Evolutionary conservation across 2,888 invertebrate species (phyloP).

Genomic region (Hetaerina titia): DNA sequence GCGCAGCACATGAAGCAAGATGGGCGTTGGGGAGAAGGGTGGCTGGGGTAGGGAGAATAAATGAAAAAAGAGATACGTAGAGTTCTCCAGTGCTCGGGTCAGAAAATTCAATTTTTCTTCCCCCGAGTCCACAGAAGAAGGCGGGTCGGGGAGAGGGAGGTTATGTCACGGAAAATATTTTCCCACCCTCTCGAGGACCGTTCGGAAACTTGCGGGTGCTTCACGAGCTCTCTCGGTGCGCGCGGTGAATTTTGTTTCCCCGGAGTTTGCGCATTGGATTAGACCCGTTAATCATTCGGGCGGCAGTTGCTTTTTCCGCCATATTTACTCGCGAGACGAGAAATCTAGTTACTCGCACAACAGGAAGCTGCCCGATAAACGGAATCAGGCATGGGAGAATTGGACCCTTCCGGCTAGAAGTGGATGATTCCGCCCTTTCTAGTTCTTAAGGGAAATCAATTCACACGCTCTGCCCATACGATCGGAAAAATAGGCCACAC

Average conservation of each 20-base stretch:
- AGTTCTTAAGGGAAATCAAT: constrained; percentile 23
- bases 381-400: background rate
- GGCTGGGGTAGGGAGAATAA: background rate
- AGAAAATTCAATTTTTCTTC: background rate
- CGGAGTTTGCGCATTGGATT: background rate
- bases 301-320: background rate
- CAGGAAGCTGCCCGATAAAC: background rate
- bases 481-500: background rate
- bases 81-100: background rate
- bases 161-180: constrained; percentile 7
- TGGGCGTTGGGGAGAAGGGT: background rate
- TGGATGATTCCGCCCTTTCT: background rate
- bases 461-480: background rate
- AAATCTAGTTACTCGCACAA: background rate
- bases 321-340: constrained; percentile 18
- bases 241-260: background rate
- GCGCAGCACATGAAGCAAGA: background rate
- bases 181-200: background rate
- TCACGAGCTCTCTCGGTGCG: background rate
- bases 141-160: background rate
- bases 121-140: background rate
- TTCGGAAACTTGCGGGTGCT: background rate
- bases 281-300: background rate
- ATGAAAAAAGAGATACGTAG: background rate
- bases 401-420: background rate